Base-by-base conservation (phyloP, 1,140 invertebrate species). In the Bombus affinis region DNA sequence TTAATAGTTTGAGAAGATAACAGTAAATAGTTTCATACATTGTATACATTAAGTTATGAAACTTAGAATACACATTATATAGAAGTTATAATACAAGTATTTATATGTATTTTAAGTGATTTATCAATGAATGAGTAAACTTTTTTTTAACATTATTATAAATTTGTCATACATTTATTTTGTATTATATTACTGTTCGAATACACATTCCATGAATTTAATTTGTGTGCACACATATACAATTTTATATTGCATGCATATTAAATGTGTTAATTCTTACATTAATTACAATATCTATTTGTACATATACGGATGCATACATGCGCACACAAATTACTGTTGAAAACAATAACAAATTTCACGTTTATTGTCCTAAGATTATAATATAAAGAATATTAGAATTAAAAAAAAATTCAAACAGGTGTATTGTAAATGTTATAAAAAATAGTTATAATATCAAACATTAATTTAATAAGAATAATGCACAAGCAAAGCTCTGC, bases 231-330 rank as follows among this genome's bases (percentile, higher is more conserved):
- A 85, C 81, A 87, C 35, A 85, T 81, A 70, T 73, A 86, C 72
- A 75, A 75, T 78, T 82, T 70, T 62, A 81, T 59, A 85, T 59
- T 85, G 83, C 83, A 86, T 82, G 44, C 35, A 80, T 88, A 68
- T 80, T 88, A 81, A 81, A 57, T 77, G 78, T 59, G 71, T 77
- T 88, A 88, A 57, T 68, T 86, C 74, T 77, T 89, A 88, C 53
- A 83, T 47, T 82, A 87, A 81, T 87, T 47, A 86, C 66, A 88
- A 88, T 83, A 81, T n/a, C 44, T 81, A 81, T 87, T 80, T 89
- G 35, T 89, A 82, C 81, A 89, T 74, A 86, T 88, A 71, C 12
- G 44, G 68, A 32, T 71, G 68, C 32, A 72, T 80, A 79, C 32
- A 89, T 62, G 81, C 72, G 65, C 74, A 76, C 81, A 76, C 65